Base-by-base conservation (phyloP, 2,888 invertebrate species). In the Ormyrus labotus region DNA sequence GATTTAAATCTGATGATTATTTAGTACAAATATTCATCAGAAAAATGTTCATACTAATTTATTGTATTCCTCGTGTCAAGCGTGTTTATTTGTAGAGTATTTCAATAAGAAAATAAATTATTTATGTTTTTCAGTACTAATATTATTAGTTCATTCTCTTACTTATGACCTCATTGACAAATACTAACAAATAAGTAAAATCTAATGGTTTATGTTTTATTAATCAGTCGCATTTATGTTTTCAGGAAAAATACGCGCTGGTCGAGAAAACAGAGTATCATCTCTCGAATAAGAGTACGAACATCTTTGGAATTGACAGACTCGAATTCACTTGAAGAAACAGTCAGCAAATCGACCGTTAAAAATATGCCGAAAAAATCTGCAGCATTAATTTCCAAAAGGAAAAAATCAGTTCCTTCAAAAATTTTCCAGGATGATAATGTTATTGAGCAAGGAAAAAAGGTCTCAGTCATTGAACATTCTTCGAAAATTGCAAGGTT, bases 211-310 rank as follows among this genome's bases (percentile, higher is more conserved):
- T 0, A n/a, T 19, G 34, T n/a, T 1, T 47, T 5, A 79, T 72
- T 79, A 76, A 82, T 61, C 19, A 51, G 3, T 57, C 0, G 6
- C 11, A 45, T 82, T 82, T 82, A 57, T 82, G 74, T 82, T 82
- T 82, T 82, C 34, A 82, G 82, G 82, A 68, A 10, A 70, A 6
- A 10, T 48, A 34, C 45, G 8, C 79, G 69, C 48, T 75, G 48
- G 67, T 57, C 5, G 50, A 61, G 78, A 7, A 78, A 76, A 45
- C 47, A 75, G 6, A 71, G 13, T 13, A 63, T 67, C 71, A 61
- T 65, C 34, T 70, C 81, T n/a, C 61, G 68, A 63, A 68, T 80
- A 72, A 13, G 71, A 61, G 71, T 78, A 9, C 50, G 63, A n/a
- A 58, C 19, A 5, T 55, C 75, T 4, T 55, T 45, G 45, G 80